A percentile compares a stretch with the other conserved stretches of the same genome.
phyloP scores from a whole-genome alignment of 2,888 invertebrate species.

The Leucoma salicis region DNA sequence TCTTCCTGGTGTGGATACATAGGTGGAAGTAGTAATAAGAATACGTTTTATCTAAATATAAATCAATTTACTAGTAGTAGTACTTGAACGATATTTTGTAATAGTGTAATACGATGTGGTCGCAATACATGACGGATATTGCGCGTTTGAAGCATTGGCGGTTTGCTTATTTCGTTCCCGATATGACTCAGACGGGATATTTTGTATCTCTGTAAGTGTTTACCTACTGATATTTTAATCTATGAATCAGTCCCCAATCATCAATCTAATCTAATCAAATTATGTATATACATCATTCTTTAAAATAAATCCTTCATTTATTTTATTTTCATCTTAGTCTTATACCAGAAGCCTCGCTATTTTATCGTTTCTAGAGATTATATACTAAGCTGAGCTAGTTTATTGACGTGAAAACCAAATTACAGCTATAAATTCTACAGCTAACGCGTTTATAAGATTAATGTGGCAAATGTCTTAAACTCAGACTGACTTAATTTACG shows the following conservation, averaged over 20 bases:
- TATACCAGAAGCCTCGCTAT: too few relatives aligned
- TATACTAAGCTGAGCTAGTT: too few relatives aligned
- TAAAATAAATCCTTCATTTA: too few relatives aligned
- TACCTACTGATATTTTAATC: too few relatives aligned
- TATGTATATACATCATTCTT: too few relatives aligned
- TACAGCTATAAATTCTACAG: conserved; percentile 53
- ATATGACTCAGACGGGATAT: conserved; percentile 75
- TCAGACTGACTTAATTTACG: conserved; percentile 28
- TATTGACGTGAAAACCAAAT: conserved; percentile 48
- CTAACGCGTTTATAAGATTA: conserved; percentile 57
- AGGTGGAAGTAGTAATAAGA: too few relatives aligned
- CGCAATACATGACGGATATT: conserved; percentile 67
- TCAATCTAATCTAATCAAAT: too few relatives aligned
- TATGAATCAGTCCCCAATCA: too few relatives aligned
- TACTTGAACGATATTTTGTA: conserved; percentile 6
- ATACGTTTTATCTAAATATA: too few relatives aligned
- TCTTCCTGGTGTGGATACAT: too few relatives aligned
- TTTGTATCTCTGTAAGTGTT: conserved; percentile 52
- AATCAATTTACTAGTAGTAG: neutral
- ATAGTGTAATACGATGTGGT: conserved; percentile 27
- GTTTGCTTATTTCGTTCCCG: conserved; percentile 74
- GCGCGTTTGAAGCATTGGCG: conserved; percentile 66
- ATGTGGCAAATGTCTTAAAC: conserved; percentile 50
- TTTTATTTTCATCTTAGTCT: too few relatives aligned
- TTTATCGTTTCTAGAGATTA: too few relatives aligned